Conservation (phyloP, 2,888 invertebrate species). For the Noctua janthina region DNA sequence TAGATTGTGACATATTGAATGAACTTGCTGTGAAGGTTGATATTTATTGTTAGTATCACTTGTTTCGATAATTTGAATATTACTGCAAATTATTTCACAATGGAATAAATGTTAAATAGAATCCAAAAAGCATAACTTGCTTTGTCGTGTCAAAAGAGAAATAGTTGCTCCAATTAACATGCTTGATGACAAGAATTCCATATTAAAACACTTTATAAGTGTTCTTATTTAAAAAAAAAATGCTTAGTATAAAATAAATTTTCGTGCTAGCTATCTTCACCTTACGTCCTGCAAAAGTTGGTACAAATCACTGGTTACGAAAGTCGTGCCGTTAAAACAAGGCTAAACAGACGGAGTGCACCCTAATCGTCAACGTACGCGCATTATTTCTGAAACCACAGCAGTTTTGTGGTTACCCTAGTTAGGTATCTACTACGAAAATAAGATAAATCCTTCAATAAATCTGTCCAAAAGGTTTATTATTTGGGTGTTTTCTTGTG, state of each 20-base stretch:
- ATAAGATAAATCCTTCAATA: background rate
- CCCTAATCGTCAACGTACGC: background rate
- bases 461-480: background rate
- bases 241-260: background rate
- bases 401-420: slow-evolving; percentile 16
- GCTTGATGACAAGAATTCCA: background rate
- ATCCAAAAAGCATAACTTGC: background rate
- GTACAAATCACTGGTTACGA: slow-evolving; percentile 25
- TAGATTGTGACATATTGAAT: slow-evolving; percentile 44
- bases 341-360: background rate
- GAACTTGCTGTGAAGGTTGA: slow-evolving; percentile 24
- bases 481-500: background rate
- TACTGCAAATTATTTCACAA: slow-evolving; percentile 22
- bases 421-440: background rate
- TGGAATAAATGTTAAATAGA: background rate
- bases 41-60: slow-evolving; percentile 17
- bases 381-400: slow-evolving; percentile 22
- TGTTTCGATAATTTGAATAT: slow-evolving; percentile 16
- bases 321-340: slow-evolving; percentile 22
- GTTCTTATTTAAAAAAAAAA: background rate
- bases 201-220: background rate
- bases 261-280: slow-evolving; percentile 22
- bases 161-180: background rate
- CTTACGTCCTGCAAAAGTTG: slow-evolving; percentile 16
- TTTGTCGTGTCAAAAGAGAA: background rate